These are phyloP conservation scores for Aurelia sp. DNA, from an alignment of 30 jellyfish, hydroid and myxozoan genomes.

Conservation along the genomic window DNA sequence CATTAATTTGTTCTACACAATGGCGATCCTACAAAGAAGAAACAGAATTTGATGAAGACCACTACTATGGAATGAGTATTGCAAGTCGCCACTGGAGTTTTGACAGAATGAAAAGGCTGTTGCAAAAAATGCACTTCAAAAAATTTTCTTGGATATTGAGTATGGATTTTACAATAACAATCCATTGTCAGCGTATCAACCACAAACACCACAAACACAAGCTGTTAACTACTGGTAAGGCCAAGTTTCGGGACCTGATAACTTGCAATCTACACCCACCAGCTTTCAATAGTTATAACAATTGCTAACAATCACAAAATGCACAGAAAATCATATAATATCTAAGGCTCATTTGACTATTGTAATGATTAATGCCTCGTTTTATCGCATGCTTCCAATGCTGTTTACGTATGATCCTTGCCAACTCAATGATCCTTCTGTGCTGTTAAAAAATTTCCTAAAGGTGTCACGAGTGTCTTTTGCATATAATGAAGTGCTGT, in stretches of 20 bases:
- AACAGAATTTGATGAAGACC: constrained; percentile 28
- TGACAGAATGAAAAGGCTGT: constrained; percentile 24
- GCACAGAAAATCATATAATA: too few species aligned
- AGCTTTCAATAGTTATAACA: too few species aligned
- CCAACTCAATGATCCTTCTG: constrained; percentile 60
- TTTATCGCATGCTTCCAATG: neutral
- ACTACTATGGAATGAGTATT: constrained; percentile 17
- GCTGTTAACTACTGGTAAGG: too few species aligned
- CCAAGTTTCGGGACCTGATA: too few species aligned
- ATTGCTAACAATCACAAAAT: too few species aligned
- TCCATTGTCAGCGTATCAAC: neutral
- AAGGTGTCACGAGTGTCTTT: neutral
- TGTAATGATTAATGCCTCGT: too few species aligned
- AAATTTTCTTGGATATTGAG: constrained; percentile 27
- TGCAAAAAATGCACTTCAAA: constrained; percentile 25
- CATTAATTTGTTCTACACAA: neutral
- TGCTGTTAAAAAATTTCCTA: constrained; percentile 34
- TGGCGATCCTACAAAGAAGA: neutral
- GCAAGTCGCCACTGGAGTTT: constrained; percentile 21
- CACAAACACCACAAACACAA: neutral
- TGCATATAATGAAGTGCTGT: neutral
- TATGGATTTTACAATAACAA: neutral
- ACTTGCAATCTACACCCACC: too few species aligned
- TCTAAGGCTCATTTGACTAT: too few species aligned
- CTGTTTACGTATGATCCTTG: constrained; percentile 38